Percentiles rank a stretch among this genome's conserved stretches.
phyloP scores from a whole-genome alignment of 2,797 vertebrate species.

The Sparus aurata region DNA sequence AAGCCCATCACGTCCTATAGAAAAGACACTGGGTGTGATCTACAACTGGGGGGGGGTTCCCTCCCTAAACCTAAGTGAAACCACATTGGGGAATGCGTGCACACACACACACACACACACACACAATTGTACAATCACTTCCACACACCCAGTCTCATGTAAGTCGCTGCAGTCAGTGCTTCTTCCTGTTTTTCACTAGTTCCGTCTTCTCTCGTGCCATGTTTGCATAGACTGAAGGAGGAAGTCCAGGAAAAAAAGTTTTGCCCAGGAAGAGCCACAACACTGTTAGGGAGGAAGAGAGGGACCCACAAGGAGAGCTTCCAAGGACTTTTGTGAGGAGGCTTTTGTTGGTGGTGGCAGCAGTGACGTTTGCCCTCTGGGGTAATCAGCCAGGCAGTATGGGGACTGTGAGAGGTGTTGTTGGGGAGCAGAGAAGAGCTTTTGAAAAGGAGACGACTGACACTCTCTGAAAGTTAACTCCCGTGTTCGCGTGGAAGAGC shows the following conservation, averaged over 20 bases:
- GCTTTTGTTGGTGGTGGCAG: conserved; percentile 29
- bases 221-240: conserved; percentile 61
- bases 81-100: conserved; percentile 81
- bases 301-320: conserved; percentile 39
- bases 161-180: conserved; percentile 71
- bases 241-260: conserved; percentile 56
- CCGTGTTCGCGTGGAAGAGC: conserved; percentile 24
- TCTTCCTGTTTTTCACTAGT: conserved; percentile 83
- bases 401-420: conserved; percentile 56
- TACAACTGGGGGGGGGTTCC: conserved; percentile 60
- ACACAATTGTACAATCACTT: conserved; percentile 20
- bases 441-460: conserved; percentile 50
- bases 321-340: conserved; percentile 44
- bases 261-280: conserved; percentile 40
- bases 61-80: conserved; percentile 82
- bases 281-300: conserved; percentile 18
- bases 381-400: conserved; percentile 50
- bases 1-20: conserved; percentile 66
- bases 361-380: conserved; percentile 35
- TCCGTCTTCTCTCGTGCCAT: conserved; percentile 67
- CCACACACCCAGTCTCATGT: conserved; percentile 49
- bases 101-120: conserved; percentile 51
- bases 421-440: conserved; percentile 38
- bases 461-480: conserved; percentile 16
- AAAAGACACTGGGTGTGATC: conserved; percentile 73